A percentile compares a stretch with the other conserved stretches of the same genome.
Conservation (phyloP, 37 sponge, comb jelly and placozoan genomes). For the Diacarnus erythraeanus region DNA sequence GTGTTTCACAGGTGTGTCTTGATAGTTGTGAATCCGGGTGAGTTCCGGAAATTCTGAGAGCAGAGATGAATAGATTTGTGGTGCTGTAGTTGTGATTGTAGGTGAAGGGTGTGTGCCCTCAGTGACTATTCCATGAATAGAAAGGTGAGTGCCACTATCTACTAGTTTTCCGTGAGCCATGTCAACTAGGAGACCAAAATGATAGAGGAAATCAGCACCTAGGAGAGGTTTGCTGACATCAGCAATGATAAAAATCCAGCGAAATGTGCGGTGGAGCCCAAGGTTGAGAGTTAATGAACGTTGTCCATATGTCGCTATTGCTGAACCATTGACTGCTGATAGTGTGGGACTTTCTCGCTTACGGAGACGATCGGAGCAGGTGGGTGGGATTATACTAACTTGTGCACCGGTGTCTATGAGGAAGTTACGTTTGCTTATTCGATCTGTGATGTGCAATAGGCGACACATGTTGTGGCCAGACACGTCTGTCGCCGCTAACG, state of each 20-base stretch:
- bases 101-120: slow-evolving; percentile 12
- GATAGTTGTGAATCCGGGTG: slow-evolving; percentile 11
- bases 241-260: slow-evolving; percentile 75
- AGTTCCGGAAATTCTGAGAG: slow-evolving; percentile 60
- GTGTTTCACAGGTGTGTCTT: slow-evolving; percentile 49
- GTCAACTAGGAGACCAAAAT: slow-evolving; percentile 61
- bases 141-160: slow-evolving; percentile 33
- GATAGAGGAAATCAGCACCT: slow-evolving; percentile 59
- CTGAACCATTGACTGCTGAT: slow-evolving; percentile 24
- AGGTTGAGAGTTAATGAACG: slow-evolving; percentile 67
- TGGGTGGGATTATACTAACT: slow-evolving; percentile 32
- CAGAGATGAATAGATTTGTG: slow-evolving; percentile 9
- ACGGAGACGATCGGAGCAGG: not conserved
- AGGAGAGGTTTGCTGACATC: slow-evolving; percentile 64
- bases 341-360: not conserved
- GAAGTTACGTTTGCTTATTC: not conserved
- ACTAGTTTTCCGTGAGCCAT: slow-evolving; percentile 38
- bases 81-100: not conserved
- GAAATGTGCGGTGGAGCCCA: slow-evolving; percentile 41
- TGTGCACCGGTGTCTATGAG: slow-evolving; percentile 60
- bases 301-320: slow-evolving; percentile 5
- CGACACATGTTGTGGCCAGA: slow-evolving; percentile 51
- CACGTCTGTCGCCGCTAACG: slow-evolving; percentile 48
- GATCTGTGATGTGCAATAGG: slow-evolving; percentile 43
- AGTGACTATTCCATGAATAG: slow-evolving; percentile 26